Conservation (phyloP, 2,888 invertebrate genomes). For the Clostera curtula region DNA sequence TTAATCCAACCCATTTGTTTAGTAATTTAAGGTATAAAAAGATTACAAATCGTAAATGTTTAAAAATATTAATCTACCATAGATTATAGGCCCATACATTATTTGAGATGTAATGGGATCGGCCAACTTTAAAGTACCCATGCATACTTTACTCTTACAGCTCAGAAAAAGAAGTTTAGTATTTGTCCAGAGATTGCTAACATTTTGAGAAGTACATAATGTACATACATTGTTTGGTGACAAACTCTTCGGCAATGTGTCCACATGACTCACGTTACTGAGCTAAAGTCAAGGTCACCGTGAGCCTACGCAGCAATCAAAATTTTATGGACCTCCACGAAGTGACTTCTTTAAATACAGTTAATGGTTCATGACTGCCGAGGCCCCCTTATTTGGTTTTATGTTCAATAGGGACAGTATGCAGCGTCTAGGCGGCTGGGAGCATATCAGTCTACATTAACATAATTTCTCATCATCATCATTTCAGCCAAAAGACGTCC, state of each 20-base stretch:
- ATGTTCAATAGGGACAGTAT: slow-evolving; percentile 9
- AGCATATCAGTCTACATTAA: slow-evolving; percentile 5
- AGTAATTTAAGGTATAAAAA: too few species aligned
- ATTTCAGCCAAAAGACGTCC: too few species aligned
- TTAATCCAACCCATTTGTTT: too few species aligned
- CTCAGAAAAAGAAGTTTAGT: too few species aligned
- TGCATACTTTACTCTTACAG: too few species aligned
- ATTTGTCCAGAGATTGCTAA: too few species aligned
- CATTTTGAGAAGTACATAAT: slow-evolving; percentile 8
- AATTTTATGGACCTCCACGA: slow-evolving; percentile 26
- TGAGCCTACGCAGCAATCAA: slow-evolving; percentile 34
- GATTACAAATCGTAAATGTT: too few species aligned
- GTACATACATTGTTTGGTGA: slow-evolving; percentile 29
- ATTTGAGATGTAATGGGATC: too few species aligned
- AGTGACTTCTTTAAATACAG: slow-evolving; percentile 28
- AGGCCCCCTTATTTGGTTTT: slow-evolving; percentile 25
- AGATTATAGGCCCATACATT: too few species aligned
- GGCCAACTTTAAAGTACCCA: too few species aligned
- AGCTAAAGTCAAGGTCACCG: slow-evolving; percentile 27
- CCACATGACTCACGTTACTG: slow-evolving; percentile 25
- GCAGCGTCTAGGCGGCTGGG: slow-evolving; percentile 5
- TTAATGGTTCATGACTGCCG: slow-evolving; percentile 23
- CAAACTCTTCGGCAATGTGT: slow-evolving; percentile 19
- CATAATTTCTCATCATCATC: too few species aligned
- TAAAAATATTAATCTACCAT: too few species aligned